phyloP scores from a whole-genome alignment of 2,888 invertebrate genomes.

The Phortica okadai region DNA sequence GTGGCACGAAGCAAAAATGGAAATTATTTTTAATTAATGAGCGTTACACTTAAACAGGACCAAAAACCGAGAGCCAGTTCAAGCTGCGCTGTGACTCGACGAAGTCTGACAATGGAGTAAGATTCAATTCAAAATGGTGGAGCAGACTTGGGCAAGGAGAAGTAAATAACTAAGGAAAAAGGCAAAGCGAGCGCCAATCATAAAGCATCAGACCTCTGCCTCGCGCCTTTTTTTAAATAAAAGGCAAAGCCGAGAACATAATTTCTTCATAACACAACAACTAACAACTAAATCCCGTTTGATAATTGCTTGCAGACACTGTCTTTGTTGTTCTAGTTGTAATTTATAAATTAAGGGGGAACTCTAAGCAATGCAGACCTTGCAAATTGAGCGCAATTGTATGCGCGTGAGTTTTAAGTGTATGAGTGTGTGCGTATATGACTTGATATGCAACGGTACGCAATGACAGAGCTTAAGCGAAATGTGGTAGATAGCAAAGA shows the following conservation, averaged over 20 bases:
- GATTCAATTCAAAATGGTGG: conserved; percentile 5
- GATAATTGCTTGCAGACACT: not conserved
- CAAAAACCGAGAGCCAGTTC: not conserved
- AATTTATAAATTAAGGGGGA: conserved; percentile 15
- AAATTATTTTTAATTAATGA: not conserved
- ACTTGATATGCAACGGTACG: conserved; percentile 10
- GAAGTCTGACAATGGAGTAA: not conserved
- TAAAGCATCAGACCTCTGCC: not conserved
- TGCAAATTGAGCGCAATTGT: conserved; percentile 2
- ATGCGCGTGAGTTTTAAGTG: not conserved
- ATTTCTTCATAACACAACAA: conserved; percentile 1
- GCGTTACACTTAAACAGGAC: not conserved
- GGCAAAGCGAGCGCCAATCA: not conserved
- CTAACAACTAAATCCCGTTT: conserved; percentile 16
- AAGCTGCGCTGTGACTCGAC: not conserved
- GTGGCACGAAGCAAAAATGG: not conserved
- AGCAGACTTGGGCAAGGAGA: not conserved
- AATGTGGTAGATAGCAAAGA: not conserved
- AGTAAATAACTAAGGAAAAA: not conserved
- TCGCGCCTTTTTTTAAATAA: conserved; percentile 1
- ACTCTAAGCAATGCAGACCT: not conserved
- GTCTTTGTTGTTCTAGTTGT: conserved; percentile 5
- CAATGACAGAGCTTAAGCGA: not conserved
- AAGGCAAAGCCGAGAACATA: not conserved
- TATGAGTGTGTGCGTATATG: not conserved